Base-by-base conservation (phyloP, 2,113 vertebrate genomes). In the Rhegmatorhina hoffmannsi region DNA sequence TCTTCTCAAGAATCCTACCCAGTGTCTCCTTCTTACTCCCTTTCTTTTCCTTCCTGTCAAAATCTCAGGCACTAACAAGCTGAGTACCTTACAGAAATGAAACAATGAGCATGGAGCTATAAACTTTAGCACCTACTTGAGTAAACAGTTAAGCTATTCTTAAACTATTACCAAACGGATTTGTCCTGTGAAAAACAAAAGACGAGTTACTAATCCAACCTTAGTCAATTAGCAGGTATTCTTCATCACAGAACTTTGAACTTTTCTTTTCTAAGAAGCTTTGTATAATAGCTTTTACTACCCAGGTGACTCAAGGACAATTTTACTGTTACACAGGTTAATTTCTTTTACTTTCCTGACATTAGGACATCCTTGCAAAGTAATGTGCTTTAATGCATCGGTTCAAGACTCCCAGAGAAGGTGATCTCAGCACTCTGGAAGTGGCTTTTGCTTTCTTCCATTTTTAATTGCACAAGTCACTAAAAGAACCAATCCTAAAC, bases 241-340 rank as follows among this genome's bases (percentile, higher is more conserved):
- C 69, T 87, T 79, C 87, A 84, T 64, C 49, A 76, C 36, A 94
- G 58, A 94, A 96, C 85, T 80, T 62, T 7, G 25, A 93, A 94
- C 94, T 96, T 94, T 96, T 94, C 81, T 93, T 95, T 95, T 96
- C 78, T 96, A 95, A 96, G 90, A 31, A 94, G 94, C 82, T 96
- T 95, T 96, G 70, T 80, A 64, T 90, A 96, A 96, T 91, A 83
- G 62, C 88, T 96, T 95, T 96, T 96, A 91, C 78, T 93, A 76
- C 7, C 15, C 58, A 91, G 78, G 94, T 93, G 62, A 85, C 79
- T 83, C 75, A 62, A 93, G 92, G 92, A 76, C 62, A 90, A 69
- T 91, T 91, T 87, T 62, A 55, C 66, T 49, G 74, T 73, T 53
- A n/a, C 49, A 49, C 2, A 43, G 21, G 43, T 63, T 78, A 84